Conservation (phyloP, 2,797 vertebrate genomes). For the Coilia nasus region DNA sequence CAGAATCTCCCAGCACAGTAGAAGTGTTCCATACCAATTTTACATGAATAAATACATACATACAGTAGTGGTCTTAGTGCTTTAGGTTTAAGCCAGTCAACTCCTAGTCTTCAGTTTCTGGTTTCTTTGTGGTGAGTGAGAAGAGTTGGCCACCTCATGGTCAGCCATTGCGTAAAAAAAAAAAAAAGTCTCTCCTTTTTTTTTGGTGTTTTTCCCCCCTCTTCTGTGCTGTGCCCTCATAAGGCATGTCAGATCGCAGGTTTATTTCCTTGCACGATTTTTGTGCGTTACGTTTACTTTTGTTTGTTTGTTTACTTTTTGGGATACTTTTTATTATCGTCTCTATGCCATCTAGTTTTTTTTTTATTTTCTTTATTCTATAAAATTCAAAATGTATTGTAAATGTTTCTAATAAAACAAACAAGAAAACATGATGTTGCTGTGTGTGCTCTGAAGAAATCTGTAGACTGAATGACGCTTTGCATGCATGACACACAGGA, state of each 20-base stretch:
- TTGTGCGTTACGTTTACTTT: slow-evolving; percentile 79
- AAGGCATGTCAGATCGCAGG: slow-evolving; percentile 76
- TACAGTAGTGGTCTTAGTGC: slow-evolving; percentile 79
- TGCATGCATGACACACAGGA: neutral
- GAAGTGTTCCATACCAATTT: slow-evolving; percentile 80
- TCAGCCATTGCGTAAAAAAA: slow-evolving; percentile 67
- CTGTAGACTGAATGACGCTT: neutral
- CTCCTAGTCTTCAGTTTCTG: slow-evolving; percentile 76
- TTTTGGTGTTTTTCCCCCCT: neutral
- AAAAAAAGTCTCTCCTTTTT: slow-evolving; percentile 57
- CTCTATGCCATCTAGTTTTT: slow-evolving; percentile 85
- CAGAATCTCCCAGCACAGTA: slow-evolving; percentile 80
- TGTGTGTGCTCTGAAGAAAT: slow-evolving; percentile 15
- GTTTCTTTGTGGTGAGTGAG: slow-evolving; percentile 77
- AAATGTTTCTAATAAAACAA: slow-evolving; percentile 88
- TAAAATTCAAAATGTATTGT: slow-evolving; percentile 84
- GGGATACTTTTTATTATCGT: slow-evolving; percentile 63
- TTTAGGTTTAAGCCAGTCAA: slow-evolving; percentile 77
- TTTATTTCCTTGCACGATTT: slow-evolving; percentile 82
- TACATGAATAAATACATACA: slow-evolving; percentile 43
- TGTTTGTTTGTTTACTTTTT: slow-evolving; percentile 68
- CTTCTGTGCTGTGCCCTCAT: slow-evolving; percentile 58
- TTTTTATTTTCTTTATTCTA: slow-evolving; percentile 80
- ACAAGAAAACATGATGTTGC: slow-evolving; percentile 67
- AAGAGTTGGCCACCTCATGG: slow-evolving; percentile 68